Percentiles rank a stretch among this genome's conserved stretches.
Conservation (phyloP, 2,888 invertebrate species). For the Dasypolia templi region DNA sequence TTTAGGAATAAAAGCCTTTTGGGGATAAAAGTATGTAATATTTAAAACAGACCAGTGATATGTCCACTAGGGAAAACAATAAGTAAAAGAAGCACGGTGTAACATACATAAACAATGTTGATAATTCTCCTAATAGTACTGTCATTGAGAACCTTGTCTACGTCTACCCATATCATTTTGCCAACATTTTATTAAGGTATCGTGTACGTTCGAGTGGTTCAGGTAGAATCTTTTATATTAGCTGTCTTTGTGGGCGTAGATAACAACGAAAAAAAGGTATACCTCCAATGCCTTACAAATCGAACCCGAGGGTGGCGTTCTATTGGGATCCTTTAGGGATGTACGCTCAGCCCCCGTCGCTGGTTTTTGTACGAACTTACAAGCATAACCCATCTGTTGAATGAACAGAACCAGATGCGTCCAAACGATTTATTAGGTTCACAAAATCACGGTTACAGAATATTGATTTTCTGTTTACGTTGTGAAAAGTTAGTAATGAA, state of each 20-base stretch:
- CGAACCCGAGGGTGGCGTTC: constrained; percentile 74
- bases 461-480: constrained; percentile 51
- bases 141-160: constrained; percentile 52
- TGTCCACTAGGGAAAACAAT: not conserved
- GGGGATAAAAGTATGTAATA: not conserved
- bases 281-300: constrained; percentile 71
- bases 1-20: not conserved
- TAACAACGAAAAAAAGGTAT: constrained; percentile 70
- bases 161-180: constrained; percentile 61
- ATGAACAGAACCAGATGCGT: constrained; percentile 77
- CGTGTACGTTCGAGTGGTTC: constrained; percentile 60
- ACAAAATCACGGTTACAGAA: constrained; percentile 56
- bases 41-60: constrained; percentile 7
- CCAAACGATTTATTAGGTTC: constrained; percentile 61
- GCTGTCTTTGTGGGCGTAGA: constrained; percentile 68
- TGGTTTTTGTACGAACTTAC: constrained; percentile 72
- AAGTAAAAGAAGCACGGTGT: constrained; percentile 31
- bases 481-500: constrained; percentile 55
- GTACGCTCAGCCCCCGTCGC: constrained; percentile 55
- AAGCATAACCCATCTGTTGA: constrained; percentile 75
- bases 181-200: constrained; percentile 61
- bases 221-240: constrained; percentile 74
- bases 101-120: constrained; percentile 22
- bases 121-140: constrained; percentile 54
- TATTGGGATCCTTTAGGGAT: constrained; percentile 74